Conservation (phyloP, 2,113 vertebrate species). For the Prionailurus viverrinus region DNA sequence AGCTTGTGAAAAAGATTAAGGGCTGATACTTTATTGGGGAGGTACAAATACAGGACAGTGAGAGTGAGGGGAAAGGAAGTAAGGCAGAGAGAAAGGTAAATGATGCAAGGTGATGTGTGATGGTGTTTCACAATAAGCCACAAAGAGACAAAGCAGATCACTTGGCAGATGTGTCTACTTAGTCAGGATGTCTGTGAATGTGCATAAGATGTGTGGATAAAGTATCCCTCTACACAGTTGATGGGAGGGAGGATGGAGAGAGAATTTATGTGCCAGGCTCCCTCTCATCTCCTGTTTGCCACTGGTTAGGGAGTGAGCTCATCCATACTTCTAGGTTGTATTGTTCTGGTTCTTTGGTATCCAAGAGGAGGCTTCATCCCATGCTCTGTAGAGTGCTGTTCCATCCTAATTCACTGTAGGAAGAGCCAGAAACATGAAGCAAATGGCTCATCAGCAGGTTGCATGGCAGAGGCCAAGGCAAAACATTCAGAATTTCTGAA, state of each 20-base stretch:
- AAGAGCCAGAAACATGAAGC: slow-evolving; percentile 1
- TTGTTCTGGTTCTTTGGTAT: background rate
- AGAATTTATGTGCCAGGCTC: background rate
- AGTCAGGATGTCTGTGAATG: background rate
- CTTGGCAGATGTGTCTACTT: background rate
- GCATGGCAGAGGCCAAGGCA: background rate
- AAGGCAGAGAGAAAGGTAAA: background rate
- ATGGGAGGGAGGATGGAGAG: background rate
- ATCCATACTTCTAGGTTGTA: background rate
- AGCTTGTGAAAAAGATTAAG: background rate
- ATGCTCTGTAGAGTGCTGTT: background rate
- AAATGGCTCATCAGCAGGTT: background rate
- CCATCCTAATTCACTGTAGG: background rate
- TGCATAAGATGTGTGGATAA: background rate
- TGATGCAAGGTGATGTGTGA: background rate
- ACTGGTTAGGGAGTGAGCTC: background rate
- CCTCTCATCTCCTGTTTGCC: background rate
- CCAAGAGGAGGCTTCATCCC: background rate
- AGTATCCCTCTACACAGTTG: background rate
- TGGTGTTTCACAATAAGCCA: background rate
- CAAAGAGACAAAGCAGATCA: background rate
- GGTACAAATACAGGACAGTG: background rate
- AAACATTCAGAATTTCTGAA: background rate
- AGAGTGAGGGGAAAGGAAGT: background rate
- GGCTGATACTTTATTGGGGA: background rate